Evolutionary conservation across 2,888 invertebrate genomes (phyloP), one percentile per base, ranked within the genome.

Genomic region (Tetragonula carbonaria): DNA sequence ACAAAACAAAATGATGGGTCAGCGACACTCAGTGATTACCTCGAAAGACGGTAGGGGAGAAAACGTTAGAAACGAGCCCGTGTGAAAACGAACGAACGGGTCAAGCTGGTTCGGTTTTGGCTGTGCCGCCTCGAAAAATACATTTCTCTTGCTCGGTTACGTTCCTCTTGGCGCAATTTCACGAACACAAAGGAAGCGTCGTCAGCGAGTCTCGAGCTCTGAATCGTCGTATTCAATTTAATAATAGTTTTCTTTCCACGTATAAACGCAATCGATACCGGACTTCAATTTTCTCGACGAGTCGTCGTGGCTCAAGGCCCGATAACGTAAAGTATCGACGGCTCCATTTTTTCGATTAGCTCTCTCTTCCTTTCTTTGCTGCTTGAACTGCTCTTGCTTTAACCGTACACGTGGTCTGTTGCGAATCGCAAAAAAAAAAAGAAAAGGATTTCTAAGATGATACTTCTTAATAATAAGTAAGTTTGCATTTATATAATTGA

Each of bases 191-290:
- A 91, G 90, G 90, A 63, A 82, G 82, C 90, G 87, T 90, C 88
- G 86, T 88, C 88, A 78, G 88, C 83, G 85, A 85, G 82, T 85
- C 85, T 79, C 84, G 88, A 83, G 80, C 86, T 86, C 67, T 85
- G 86, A 88, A 88, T 89, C 78, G 87, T 85, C 88, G 88, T 91
- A 91, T 91, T 83, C 92, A 92, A 92, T 92, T 92, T 92, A 92
- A 92, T 92, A 91, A 91, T 91, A 91, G 91, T 90, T 90, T 91
- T 86, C 87, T 88, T 87, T 88, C 57, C 81, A 82, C 80, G 86
- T 91, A 90, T 91, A 90, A 91, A 88, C 86, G 88, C 89, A 89
- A 91, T 91, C 89, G 89, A 90, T 89, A 84, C 68, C 33, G 82
- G 38, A 63, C 81, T 68, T 78, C 80, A 79, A 82, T 82, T 82